Evolutionary conservation across 2,113 vertebrate species (phyloP), one percentile per base, ranked within the genome.

Genomic region (Alces alces): DNA sequence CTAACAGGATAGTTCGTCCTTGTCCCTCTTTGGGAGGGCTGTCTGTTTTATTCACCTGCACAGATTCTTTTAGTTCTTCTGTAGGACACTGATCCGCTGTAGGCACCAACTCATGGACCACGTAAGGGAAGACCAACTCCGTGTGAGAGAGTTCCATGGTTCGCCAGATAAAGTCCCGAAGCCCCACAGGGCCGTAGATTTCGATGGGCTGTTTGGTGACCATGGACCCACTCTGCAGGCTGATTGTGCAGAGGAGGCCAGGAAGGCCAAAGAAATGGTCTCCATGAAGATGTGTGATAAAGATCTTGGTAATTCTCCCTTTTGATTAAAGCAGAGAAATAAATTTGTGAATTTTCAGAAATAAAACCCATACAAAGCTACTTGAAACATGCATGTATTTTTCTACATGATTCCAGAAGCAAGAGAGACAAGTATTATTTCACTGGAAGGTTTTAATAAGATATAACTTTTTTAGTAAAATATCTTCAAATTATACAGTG

Each of bases 261-360:
- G 99, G 99, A 1, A 99, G 99, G 0, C 99, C 99, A 45, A 99
- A 99, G 4, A 99, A 54, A 98, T 99, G 99, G 93, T 99, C 99
- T 1, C 99, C 99, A 21, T 99, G 99, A 14, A 99, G 98, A 84
- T 99, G 99, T 1, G 99, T 99, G 88, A 99, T 99, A 98, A 99
- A 99, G 84, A 99, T 99, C 98, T 99, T 99, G 94, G 99, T 99
- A 57, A 99, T 99, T 93, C 98, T 99, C 79, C 99, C 99, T 99
- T 94, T 60, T 10, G 78, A 89, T 76, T 45, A 58, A 98, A 95
- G 92, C 14, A 94, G 80, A 91, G 0, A 55, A 86, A 16, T 14
- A 36, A 6, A 88, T 90, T 82, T 73, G 92, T 64, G 43, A 66
- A 66, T 28, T 78, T 94, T 96, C 82, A 91, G 64, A 73, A 91